Conservation (phyloP, 2,797 vertebrate species). For the Eupleurogrammus muticus region DNA sequence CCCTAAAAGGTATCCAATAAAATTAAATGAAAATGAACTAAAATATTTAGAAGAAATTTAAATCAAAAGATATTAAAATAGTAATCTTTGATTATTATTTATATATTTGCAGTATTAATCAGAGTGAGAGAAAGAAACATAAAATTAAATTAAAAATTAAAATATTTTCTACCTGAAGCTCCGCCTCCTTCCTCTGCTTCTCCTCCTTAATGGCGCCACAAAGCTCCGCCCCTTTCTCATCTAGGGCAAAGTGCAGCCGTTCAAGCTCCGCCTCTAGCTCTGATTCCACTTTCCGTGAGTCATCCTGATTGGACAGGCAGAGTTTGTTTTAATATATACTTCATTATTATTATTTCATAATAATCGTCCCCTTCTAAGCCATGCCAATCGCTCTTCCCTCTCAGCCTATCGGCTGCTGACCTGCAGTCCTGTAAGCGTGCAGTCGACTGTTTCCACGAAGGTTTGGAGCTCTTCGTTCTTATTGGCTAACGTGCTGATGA, state of each 20-base stretch:
- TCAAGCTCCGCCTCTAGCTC: slow-evolving; percentile 93
- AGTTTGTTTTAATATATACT: neutral
- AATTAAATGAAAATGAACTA: no score
- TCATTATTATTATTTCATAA: neutral
- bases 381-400: fast-evolving
- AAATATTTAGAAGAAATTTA: neutral
- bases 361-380: neutral
- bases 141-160: neutral
- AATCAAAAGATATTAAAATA: no score
- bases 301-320: slow-evolving; percentile 80
- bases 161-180: slow-evolving; percentile 57
- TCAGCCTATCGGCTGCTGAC: slow-evolving; percentile 75
- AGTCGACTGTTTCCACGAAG: slow-evolving; percentile 89
- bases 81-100: neutral
- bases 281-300: slow-evolving; percentile 87
- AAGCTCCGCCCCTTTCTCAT: slow-evolving; percentile 54
- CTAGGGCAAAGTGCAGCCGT: slow-evolving; percentile 40
- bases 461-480: slow-evolving; percentile 95
- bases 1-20: no score
- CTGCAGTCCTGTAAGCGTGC: slow-evolving; percentile 89
- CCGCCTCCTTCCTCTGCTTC: slow-evolving; percentile 56
- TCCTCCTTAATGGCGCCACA: slow-evolving; percentile 49
- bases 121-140: neutral
- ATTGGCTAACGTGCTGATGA: slow-evolving; percentile 91
- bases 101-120: neutral